Conservation (phyloP, 2,888 invertebrate genomes). For the Lasius fuliginosus region DNA sequence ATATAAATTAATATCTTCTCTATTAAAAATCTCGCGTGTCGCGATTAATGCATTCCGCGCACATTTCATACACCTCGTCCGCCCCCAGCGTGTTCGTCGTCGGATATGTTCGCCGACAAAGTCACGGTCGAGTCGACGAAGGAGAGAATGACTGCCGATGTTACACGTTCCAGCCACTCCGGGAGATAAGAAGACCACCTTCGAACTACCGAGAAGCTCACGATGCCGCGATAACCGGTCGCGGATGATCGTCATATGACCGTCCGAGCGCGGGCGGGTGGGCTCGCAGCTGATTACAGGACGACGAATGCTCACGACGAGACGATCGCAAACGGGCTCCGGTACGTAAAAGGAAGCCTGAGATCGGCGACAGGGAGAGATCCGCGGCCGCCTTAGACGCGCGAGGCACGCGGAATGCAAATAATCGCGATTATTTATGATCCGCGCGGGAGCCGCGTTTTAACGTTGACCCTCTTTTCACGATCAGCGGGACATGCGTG, state of each 20-base stretch:
- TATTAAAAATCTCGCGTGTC: background rate
- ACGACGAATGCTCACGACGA: constrained; percentile 22
- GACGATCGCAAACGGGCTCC: constrained; percentile 29
- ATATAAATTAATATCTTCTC: background rate
- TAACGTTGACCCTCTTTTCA: background rate
- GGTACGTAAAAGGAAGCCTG: constrained; percentile 19
- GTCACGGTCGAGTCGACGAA: constrained; percentile 16
- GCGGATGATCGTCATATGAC: constrained; percentile 40
- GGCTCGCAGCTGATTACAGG: constrained; percentile 22
- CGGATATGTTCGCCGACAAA: constrained; percentile 40
- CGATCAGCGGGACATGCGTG: background rate
- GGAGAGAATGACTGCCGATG: constrained; percentile 57
- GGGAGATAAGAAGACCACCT: constrained; percentile 67
- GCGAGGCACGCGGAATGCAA: constrained; percentile 8
- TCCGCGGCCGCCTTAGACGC: background rate
- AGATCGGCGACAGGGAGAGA: constrained; percentile 6
- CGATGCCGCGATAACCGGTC: constrained; percentile 65
- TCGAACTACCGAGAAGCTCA: constrained; percentile 69
- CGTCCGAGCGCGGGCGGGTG: constrained; percentile 41
- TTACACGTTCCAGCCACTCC: constrained; percentile 56
- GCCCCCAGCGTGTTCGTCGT: constrained; percentile 15
- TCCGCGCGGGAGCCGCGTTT: background rate
- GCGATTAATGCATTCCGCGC: constrained; percentile 41
- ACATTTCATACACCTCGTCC: constrained; percentile 32
- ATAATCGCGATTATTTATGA: constrained; percentile 23